Base-by-base conservation (phyloP, 2,113 vertebrate species). In the Tachuris rubrigastra region DNA sequence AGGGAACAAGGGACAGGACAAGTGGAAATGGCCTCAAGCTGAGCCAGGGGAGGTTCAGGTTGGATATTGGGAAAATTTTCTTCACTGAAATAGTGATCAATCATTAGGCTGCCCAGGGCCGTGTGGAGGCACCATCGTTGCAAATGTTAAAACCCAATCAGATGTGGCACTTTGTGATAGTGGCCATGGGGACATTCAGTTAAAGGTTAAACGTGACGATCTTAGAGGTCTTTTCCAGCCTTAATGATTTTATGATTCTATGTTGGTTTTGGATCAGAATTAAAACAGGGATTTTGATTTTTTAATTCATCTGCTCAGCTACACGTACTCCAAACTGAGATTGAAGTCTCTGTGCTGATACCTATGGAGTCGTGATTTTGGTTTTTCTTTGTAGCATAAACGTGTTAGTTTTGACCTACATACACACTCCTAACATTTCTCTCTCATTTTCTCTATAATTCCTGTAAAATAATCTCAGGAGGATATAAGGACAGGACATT, bases 321-420 rank as follows among this genome's bases (percentile, higher is more conserved):
- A 2, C 24, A 58, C 14, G 4, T 10, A 13, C n/a, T 42, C 30
- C 56, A 69, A 88, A 44, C 8, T 41, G 80, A 50, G 30, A 11
- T 0, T 6, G 25, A 68, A 62, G 11, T n/a, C 24, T 84, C 65
- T 95, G 28, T 20, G 12, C 17, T 71, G 59, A 41, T 22, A 73
- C 12, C 41, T 52, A 19, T 67, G 18, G 5, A 85, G 17, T 10
- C 74, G 46, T 19, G 7, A 5, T 62, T 58, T 14, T 37, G 19
- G 5, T 1, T 14, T 52, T 31, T 60, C 14, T 81, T 58, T 39
- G 28, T 16, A 10, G 3, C 30, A 21, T 33, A 72, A 63, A 30
- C n/a, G 22, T 50, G 85, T 37, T 60, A 41, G 44, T 72, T 94
- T 68, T 85, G 75, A 90, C 78, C 92, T 93, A 93, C 58, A 87